Evolutionary conservation across 2,113 vertebrate genomes (phyloP).

Genomic region (Noctilio leporinus): DNA sequence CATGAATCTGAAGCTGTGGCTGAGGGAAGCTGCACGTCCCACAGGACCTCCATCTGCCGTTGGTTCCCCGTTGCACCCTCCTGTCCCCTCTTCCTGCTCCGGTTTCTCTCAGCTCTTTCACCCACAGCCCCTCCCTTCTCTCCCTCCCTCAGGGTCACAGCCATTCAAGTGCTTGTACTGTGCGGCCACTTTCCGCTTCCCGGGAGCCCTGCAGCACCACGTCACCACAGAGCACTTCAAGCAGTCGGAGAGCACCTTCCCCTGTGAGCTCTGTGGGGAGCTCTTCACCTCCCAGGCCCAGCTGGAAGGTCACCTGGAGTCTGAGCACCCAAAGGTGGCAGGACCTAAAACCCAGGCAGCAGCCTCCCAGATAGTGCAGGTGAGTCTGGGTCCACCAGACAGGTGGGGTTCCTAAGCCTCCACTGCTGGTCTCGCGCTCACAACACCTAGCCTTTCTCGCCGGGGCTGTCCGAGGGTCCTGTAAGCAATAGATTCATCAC

Average conservation of each 20-base stretch:
- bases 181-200: slow-evolving; percentile 71
- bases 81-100: background rate
- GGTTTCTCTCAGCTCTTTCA: fast-evolving
- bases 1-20: background rate
- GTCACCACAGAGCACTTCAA: slow-evolving; percentile 75
- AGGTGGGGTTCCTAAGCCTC: background rate
- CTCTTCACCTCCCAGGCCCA: slow-evolving; percentile 79
- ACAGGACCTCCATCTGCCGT: background rate
- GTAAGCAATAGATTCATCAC: too few species aligned
- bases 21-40: background rate
- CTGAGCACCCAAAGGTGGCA: slow-evolving; percentile 78
- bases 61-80: fast-evolving
- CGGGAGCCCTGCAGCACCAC: slow-evolving; percentile 83
- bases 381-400: background rate
- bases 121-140: background rate
- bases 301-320: slow-evolving; percentile 82
- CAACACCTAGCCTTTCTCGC: background rate
- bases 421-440: background rate
- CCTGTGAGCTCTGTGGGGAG: slow-evolving; percentile 82
- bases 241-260: slow-evolving; percentile 74
- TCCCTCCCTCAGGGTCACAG: slow-evolving; percentile 62
- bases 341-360: slow-evolving; percentile 70
- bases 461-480: background rate
- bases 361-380: slow-evolving; percentile 78
- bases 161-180: slow-evolving; percentile 78